Percentiles rank a stretch among this genome's conserved stretches.
These are phyloP conservation scores for Diprion similis DNA, from an alignment of 1,140 invertebrate species.

Conservation along the genomic window DNA sequence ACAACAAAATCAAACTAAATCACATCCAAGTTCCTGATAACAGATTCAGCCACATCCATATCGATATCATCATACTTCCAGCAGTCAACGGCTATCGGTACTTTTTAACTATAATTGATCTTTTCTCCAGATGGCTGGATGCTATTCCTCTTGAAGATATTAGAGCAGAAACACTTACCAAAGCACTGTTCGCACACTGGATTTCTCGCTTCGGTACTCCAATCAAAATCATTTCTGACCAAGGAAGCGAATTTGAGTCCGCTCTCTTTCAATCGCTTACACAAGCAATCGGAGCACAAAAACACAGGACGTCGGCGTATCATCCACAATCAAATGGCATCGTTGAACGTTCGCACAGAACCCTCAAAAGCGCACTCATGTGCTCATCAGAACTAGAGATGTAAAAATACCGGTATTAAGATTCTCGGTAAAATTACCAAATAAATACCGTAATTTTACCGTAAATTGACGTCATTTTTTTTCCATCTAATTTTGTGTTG, in stretches of 20 bases:
- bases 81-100: slow-evolving; percentile 41
- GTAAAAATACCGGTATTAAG: too few species aligned
- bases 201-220: slow-evolving; percentile 43
- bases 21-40: slow-evolving; percentile 14
- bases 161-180: too few species aligned
- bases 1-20: slow-evolving; percentile 15
- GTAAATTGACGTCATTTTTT: too few species aligned
- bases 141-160: slow-evolving; percentile 27
- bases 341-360: slow-evolving; percentile 23
- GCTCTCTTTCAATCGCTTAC: slow-evolving; percentile 30
- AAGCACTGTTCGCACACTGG: slow-evolving; percentile 33
- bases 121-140: slow-evolving; percentile 49
- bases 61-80: slow-evolving; percentile 51
- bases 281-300: slow-evolving; percentile 29
- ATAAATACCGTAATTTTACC: too few species aligned
- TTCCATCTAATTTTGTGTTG: background rate
- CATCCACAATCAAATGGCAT: slow-evolving; percentile 34
- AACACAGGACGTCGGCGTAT: slow-evolving; percentile 37
- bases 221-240: slow-evolving; percentile 39
- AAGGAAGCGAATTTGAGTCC: slow-evolving; percentile 47
- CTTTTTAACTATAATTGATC: slow-evolving; percentile 48
- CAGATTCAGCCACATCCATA: slow-evolving; percentile 39
- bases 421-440: too few species aligned
- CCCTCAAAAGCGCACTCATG: slow-evolving; percentile 24
- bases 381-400: background rate